phyloP scores from a whole-genome alignment of 2,888 invertebrate genomes.

The Plagodis dolabraria region DNA sequence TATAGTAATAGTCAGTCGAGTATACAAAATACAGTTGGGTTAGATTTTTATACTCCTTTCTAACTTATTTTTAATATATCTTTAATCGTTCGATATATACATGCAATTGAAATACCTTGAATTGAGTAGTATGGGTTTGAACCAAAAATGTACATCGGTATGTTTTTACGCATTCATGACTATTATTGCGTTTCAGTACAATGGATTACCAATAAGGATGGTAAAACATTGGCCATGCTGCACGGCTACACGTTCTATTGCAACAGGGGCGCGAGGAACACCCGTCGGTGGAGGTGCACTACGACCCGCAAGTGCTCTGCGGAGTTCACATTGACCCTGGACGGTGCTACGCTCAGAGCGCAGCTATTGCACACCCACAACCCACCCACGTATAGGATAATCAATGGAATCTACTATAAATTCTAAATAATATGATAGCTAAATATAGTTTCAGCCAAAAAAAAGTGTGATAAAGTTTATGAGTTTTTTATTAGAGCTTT shows the following conservation, averaged over 20 bases:
- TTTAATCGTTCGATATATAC: too few relatives aligned
- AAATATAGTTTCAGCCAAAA: too few relatives aligned
- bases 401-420: conserved; percentile 9
- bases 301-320: conserved; percentile 6
- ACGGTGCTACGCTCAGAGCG: neutral
- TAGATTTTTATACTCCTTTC: too few relatives aligned
- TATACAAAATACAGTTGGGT: too few relatives aligned
- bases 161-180: too few relatives aligned
- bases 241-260: conserved; percentile 33
- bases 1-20: too few relatives aligned
- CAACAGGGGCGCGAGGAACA: conserved; percentile 7
- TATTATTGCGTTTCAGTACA: conserved; percentile 33
- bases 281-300: conserved; percentile 27
- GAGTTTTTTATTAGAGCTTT: too few relatives aligned
- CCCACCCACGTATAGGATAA: conserved; percentile 12
- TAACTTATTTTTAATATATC: too few relatives aligned
- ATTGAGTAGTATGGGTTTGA: too few relatives aligned
- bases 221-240: conserved; percentile 36
- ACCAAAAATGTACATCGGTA: too few relatives aligned
- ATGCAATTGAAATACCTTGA: too few relatives aligned
- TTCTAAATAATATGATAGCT: conserved; percentile 1
- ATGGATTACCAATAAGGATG: conserved; percentile 30
- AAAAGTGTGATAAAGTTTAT: too few relatives aligned
- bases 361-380: conserved; percentile 6
- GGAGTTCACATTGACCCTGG: conserved; percentile 1